Evolutionary conservation across 2,797 vertebrate genomes (phyloP), one percentile per base, ranked within the genome.

Genomic region (Crotalus adamanteus): DNA sequence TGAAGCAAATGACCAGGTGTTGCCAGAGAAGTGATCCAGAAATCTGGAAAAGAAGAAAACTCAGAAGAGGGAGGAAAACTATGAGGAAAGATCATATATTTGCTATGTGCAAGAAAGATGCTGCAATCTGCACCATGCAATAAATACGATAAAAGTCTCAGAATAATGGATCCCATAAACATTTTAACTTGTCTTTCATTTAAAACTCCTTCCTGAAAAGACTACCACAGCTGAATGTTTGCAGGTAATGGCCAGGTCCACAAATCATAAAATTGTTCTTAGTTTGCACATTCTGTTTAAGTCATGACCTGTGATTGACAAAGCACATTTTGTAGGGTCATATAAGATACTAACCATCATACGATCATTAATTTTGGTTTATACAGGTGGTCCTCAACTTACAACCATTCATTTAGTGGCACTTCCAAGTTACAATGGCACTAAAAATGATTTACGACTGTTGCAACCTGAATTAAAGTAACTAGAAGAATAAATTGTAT

Each of bases 1-100:
- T 98, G 95, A 95, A 95, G 94, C 95, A 65, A 31, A 94, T 93
- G 26, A 89, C 90, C 51, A 96, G 94, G 93, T 92, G 91, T 90
- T 90, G 47, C 0, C 69, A 87, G 8, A 93, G 61, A 28, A 93
- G 91, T 87, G 1, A 61, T 3, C 6, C 0, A 18, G 96, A 93
- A 28, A 20, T 13, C 53, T 55, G 65, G 94, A 96, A 93, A 91
- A 96, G 92, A 25, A 96, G 69, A 47, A 94, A 86, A 8, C 3
- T 0, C 3, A 92, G 69, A 93, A 92, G 3, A 42, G 90, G 37
- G 42, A 93, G 56, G 55, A 63, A 93, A 90, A 60, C n/a, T n/a
- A 1, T 31, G 88, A 86, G 90, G 37, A 94, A 93, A 37, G 73
- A 92, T 83, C 20, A 25, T 9, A 25, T 83, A 69, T 3, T 22